Base-by-base conservation (phyloP, 2,888 invertebrate species). In the Deroplatys truncata region DNA sequence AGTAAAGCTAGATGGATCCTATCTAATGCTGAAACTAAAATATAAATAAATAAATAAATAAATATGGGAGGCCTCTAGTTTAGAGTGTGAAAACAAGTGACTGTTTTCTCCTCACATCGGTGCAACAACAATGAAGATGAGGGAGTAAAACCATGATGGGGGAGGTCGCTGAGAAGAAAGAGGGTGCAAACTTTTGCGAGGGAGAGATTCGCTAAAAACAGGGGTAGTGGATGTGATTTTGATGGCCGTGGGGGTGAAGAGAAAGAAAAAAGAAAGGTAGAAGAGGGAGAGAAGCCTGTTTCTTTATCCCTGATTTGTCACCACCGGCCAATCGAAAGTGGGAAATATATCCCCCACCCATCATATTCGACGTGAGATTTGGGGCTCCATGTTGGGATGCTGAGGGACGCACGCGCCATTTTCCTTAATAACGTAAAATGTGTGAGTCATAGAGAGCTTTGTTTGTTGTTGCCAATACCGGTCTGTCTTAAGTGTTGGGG, bases 261-360 rank as follows among this genome's bases (percentile, higher is more conserved):
- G 16, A 72, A 25, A 72, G 56, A 72, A 72, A 72, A 25, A 72
- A 72, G 25, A 56, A 56, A 56, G 56, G 20, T 25, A 87, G 87
- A 35, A 87, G 35, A 82, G 72, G 9, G 3, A 20, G 5, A 8
- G 8, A 20, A 72, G 16, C 28, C 82, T 43, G 10, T 35, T 86
- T 86, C 43, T 87, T 87, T 87, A 72, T 87, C 56, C 87, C 82
- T 87, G 87, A 87, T 87, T 87, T 87, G 87, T 87, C 87, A 87
- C 83, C 87, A 43, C 20, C 28, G n/a, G 43, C 87, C 87, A 87
- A 87, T 87, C 87, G 82, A 87, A 87, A 82, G 3, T 49, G 82
- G 31, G 86, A 87, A 31, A 56, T 83, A 82, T 28, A 82, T 35
- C 20, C 25, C 29, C 31, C 25, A 29, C 31, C 84, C 85, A 85